Base-by-base conservation (phyloP, 2,113 vertebrate genomes). In the Puntigrus tetrazona region DNA sequence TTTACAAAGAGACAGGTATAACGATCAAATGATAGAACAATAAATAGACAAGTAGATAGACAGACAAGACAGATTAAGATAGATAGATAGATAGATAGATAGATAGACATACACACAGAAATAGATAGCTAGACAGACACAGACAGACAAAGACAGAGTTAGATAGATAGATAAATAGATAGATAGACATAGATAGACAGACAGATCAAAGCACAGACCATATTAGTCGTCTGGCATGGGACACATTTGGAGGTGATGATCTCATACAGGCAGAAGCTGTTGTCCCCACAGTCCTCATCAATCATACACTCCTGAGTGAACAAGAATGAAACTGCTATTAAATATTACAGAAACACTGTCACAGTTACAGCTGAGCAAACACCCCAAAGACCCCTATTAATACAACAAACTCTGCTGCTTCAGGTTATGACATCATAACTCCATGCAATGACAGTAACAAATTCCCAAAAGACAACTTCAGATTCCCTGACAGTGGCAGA, bases 231-330 rank as follows among this genome's bases (percentile, higher is more conserved):
- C 90, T 94, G 96, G 89, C 97, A 98, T 0, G 89, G 95, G 86
- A 96, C 92, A 52, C 97, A 99, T 61, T 89, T 95, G 88, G 97
- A 97, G 76, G 92, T 94, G 5, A 94, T 92, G 3, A 95, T 93
- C 86, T 95, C 92, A 78, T 97, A 96, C 69, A 96, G 94, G 90
- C 98, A 99, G 6, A 96, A 99, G 5, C 89, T 94, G 81, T 91
- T 89, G 0, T 91, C 87, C 0, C 94, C 95, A 11, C 98, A 99
- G 92, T 99, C 98, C 86, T 98, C 97, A 0, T 98, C 96, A 70
- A 98, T 95, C 90, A 97, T 95, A 72, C 98, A 99, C 45, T 99
- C 96, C 98, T 99, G 84, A 1, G 47, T 43, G 25, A 47, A 65
- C 57, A 80, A 65, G 18, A 29, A 80, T 20, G 13, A 72, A 70